Evolutionary conservation across 2,113 vertebrate genomes (phyloP).

Genomic region (Cyrtonyx montezumae): DNA sequence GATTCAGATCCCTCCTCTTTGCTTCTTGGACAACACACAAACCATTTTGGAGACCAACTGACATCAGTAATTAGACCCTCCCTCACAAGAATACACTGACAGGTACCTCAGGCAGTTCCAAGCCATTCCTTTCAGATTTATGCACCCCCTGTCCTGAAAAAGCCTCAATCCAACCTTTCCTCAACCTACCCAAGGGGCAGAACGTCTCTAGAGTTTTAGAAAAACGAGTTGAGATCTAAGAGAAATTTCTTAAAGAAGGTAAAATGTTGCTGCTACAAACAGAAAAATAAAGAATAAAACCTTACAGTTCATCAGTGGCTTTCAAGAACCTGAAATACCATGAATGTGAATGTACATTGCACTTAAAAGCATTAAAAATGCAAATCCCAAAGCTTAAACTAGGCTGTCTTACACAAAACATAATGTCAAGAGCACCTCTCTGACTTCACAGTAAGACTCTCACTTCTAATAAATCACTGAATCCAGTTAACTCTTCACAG

Average conservation of each 20-base stretch:
- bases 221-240: not conserved
- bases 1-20: conserved; percentile 28
- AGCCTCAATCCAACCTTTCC: conserved; percentile 1
- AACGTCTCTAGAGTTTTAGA: conserved; percentile 21
- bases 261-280: not conserved
- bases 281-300: not conserved
- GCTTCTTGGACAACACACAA: conserved; percentile 2
- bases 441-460: not conserved
- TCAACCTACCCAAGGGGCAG: conserved; percentile 50
- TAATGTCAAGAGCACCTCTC: not conserved
- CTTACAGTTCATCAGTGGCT: not conserved
- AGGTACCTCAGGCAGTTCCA: conserved; percentile 60
- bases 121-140: conserved; percentile 16
- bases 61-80: conserved; percentile 59
- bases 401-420: not conserved
- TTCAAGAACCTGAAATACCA: not conserved
- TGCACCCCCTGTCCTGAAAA: conserved; percentile 50
- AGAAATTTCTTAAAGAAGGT: not conserved
- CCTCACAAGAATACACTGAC: conserved; percentile 32
- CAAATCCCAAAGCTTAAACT: not conserved
- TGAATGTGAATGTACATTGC: not conserved
- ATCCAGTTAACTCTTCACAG: not conserved
- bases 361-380: not conserved
- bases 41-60: conserved; percentile 10
- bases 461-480: not conserved